Percentiles rank a stretch among this genome's conserved stretches.
These are phyloP conservation scores for Callopanchax toddi DNA, from an alignment of 2,113 vertebrate genomes.

Conservation along the genomic window DNA sequence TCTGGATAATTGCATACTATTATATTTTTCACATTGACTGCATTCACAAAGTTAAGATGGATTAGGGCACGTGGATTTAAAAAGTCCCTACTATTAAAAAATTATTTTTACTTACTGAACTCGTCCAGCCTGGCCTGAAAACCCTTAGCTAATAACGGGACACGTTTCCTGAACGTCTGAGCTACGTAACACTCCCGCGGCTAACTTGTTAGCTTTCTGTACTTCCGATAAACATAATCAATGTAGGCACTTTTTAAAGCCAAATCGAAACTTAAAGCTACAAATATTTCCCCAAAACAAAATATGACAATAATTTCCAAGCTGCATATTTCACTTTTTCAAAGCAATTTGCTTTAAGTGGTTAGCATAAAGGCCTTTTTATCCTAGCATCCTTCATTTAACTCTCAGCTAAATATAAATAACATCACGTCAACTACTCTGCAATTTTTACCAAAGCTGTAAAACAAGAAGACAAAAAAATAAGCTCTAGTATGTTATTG, in stretches of 20 bases:
- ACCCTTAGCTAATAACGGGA: too few relatives aligned
- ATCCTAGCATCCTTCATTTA: neutral
- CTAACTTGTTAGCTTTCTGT: neutral
- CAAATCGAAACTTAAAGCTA: neutral
- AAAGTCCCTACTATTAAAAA: too few relatives aligned
- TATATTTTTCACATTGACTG: too few relatives aligned
- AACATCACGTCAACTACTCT: neutral
- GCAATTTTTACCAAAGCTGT: neutral
- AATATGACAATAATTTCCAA: neutral
- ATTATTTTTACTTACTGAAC: too few relatives aligned
- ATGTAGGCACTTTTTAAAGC: too few relatives aligned
- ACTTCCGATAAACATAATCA: too few relatives aligned
- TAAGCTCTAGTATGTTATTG: neutral
- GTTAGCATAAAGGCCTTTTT: neutral
- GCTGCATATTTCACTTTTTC: neutral
- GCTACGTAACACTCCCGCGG: neutral
- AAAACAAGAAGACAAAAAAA: neutral
- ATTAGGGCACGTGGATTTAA: too few relatives aligned
- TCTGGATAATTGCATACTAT: too few relatives aligned
- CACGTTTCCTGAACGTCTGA: neutral
- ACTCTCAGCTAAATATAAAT: neutral
- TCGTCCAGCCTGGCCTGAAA: too few relatives aligned
- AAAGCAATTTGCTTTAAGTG: too few relatives aligned
- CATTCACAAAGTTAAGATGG: too few relatives aligned
- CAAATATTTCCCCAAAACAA: too few relatives aligned